Evolutionary conservation across 2,113 vertebrate species (phyloP).

Genomic region (Hippolais icterina): DNA sequence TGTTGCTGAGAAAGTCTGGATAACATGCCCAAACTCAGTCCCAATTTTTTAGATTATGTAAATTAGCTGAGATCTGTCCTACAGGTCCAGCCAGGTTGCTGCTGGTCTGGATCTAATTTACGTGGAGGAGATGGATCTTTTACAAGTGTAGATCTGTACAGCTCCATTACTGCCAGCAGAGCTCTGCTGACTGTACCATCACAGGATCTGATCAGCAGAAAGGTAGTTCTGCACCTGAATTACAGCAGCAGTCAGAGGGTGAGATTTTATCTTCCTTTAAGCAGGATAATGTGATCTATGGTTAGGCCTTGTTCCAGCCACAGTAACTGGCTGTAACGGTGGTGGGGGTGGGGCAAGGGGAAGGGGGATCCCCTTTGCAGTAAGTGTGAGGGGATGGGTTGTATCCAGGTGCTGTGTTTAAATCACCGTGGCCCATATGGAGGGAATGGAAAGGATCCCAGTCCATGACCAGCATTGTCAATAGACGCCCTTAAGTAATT

Average conservation of each 20-base stretch:
- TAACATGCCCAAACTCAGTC: not conserved
- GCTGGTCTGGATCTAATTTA: not conserved
- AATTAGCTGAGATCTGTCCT: not conserved
- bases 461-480: not conserved
- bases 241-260: not conserved
- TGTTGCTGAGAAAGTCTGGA: not conserved
- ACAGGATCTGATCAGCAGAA: not conserved
- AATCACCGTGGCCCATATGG: rapidly evolving
- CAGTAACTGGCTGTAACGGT: not conserved
- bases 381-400: not conserved
- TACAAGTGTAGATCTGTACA: not conserved
- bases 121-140: not conserved
- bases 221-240: not conserved
- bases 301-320: not conserved
- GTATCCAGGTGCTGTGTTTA: not conserved
- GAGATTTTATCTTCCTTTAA: not conserved
- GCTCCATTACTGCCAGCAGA: not conserved
- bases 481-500: not conserved
- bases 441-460: not conserved
- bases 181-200: not conserved
- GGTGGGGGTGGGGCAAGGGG: not conserved
- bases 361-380: not conserved
- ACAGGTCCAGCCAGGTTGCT: rapidly evolving
- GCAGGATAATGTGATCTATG: not conserved
- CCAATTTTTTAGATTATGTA: not conserved